Evolutionary conservation across 2,113 vertebrate species (phyloP), one percentile per base, ranked within the genome.

Genomic region (Clarias magur): DNA sequence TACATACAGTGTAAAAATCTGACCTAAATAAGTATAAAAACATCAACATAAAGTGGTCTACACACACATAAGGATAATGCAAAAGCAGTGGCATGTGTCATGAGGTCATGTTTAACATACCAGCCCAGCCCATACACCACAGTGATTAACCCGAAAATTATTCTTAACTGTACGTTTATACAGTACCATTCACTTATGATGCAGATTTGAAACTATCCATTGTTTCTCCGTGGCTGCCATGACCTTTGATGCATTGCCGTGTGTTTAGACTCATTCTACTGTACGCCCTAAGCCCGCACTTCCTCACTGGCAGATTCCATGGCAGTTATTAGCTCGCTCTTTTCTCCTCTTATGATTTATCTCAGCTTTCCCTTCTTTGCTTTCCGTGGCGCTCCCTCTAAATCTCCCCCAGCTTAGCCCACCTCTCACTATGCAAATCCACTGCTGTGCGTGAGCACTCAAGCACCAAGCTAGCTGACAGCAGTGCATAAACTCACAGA

Each of bases 371-470:
- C 79, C 65, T 38, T 68, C 23, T 57, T 62, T n/a, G 30, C 56
- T 57, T 34, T n/a, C 57, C 80, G 12, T 48, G 30, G 11, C 34
- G 54, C 59, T 85, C 19, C 16, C 62, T 30, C 19, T 83, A 42
- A 42, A 48, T 80, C 70, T 87, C 83, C 63, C 72, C 48, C 30
- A 63, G 53, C 81, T 89, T 60, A 85, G 57, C 53, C 76, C 54
- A 73, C 75, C 83, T 67, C 60, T 90, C 87, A 88, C 79, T 85
- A 91, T 89, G 91, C 88, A 90, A 91, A 91, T 90, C 89, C 86
- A 86, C 65, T 65, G 83, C 56, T 75, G 70, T 73, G 73, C 63
- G 54, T 68, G 73, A 83, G 85, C 13, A 23, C 65, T 86, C 53
- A 81, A 67, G 48, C 56, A 16, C 67, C 78, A 25, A 78, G 72